These are phyloP conservation scores for Arnoldichthys spilopterus DNA, from an alignment of 2,797 vertebrate genomes.

Conservation along the genomic window DNA sequence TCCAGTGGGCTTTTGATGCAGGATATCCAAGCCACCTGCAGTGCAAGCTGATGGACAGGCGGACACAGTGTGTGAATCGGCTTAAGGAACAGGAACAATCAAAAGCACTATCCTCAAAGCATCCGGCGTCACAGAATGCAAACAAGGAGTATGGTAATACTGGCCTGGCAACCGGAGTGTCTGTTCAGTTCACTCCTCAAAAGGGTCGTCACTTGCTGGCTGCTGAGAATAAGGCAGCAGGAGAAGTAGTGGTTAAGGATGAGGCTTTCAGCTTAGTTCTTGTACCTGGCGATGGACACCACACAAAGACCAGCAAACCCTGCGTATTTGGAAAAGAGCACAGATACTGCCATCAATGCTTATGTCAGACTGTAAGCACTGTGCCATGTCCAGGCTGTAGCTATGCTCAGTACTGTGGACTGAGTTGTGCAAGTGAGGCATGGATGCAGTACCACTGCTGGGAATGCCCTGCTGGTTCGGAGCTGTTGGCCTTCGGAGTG, in stretches of 20 bases:
- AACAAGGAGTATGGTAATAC: constrained; percentile 44
- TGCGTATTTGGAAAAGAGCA: constrained; percentile 70
- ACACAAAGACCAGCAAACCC: not conserved
- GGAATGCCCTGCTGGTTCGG: constrained; percentile 84
- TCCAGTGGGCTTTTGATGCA: constrained; percentile 78
- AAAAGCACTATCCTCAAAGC: constrained; percentile 3
- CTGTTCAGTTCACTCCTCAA: constrained; percentile 72
- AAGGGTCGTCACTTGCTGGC: constrained; percentile 89
- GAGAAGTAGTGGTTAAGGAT: constrained; percentile 85
- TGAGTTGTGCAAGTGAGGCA: constrained; percentile 77
- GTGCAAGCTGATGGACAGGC: constrained; percentile 84
- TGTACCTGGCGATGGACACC: constrained; percentile 68
- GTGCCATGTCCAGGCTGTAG: constrained; percentile 87
- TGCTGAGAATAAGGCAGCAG: constrained; percentile 75
- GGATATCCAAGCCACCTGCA: constrained; percentile 84
- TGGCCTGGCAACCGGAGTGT: constrained; percentile 69
- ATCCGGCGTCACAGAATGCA: constrained; percentile 60
- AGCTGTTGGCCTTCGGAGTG: constrained; percentile 82
- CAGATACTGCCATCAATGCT: constrained; percentile 87
- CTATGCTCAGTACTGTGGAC: constrained; percentile 87
- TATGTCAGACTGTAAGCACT: constrained; percentile 72
- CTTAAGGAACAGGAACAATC: constrained; percentile 67
- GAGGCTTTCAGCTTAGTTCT: constrained; percentile 89
- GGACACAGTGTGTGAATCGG: constrained; percentile 77
- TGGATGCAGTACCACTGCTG: constrained; percentile 86